Percentiles rank a stretch among this genome's conserved stretches.
Conservation (phyloP, 2,797 vertebrate species). For the Phoebastria nigripes region DNA sequence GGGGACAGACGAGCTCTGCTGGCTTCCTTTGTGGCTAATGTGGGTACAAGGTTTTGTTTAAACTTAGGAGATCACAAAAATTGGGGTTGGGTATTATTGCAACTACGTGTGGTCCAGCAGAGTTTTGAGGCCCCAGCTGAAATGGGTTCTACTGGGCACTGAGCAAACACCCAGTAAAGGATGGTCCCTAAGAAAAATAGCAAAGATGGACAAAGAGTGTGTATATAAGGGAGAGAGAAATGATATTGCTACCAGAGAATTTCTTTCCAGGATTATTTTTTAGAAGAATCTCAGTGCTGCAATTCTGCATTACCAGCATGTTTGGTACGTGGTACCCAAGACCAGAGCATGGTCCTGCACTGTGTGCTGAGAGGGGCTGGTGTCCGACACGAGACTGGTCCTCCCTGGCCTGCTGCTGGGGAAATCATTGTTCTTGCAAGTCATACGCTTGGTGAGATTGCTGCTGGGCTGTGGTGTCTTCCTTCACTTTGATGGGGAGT, state of each 20-base stretch:
- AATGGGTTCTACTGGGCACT: background rate
- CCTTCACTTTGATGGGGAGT: background rate
- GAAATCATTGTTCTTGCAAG: background rate
- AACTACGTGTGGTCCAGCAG: background rate
- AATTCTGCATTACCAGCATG: background rate
- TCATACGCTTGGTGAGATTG: background rate
- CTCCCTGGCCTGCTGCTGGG: background rate
- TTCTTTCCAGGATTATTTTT: background rate
- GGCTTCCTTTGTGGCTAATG: background rate
- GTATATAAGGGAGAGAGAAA: background rate
- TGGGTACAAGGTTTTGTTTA: background rate
- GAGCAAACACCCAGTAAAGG: background rate
- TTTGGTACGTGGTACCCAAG: rapidly evolving
- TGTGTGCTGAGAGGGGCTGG: background rate
- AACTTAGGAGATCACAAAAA: background rate
- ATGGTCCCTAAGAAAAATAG: background rate
- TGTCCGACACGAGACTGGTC: background rate
- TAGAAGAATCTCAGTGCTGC: background rate
- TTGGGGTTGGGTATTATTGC: background rate
- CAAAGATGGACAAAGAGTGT: background rate
- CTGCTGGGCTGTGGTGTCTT: background rate
- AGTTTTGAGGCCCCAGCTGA: background rate
- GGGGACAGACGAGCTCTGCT: background rate
- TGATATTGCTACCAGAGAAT: background rate
- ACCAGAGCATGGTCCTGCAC: background rate